These are phyloP conservation scores for Cheilosia impressa DNA, from an alignment of 2,888 invertebrate genomes.

Conservation along the genomic window DNA sequence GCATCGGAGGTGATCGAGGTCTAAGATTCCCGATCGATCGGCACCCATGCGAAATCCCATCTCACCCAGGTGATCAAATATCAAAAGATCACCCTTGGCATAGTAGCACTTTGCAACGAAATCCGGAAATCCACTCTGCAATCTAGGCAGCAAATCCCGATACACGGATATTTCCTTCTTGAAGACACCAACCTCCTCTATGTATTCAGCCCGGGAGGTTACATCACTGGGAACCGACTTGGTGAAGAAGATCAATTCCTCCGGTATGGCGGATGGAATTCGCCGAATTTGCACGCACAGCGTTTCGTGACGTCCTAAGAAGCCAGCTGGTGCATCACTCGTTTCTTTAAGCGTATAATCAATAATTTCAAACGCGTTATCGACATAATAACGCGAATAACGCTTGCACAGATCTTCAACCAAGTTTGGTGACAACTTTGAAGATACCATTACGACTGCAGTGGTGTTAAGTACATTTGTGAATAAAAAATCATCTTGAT, in stretches of 20 bases:
- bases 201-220: slow-evolving; percentile 84
- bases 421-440: slow-evolving; percentile 68
- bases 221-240: slow-evolving; percentile 86
- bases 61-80: slow-evolving; percentile 83
- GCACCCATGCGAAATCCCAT: slow-evolving; percentile 80
- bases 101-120: slow-evolving; percentile 83
- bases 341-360: slow-evolving; percentile 78
- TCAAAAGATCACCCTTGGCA: slow-evolving; percentile 81
- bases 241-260: slow-evolving; percentile 84
- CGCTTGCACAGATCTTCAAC: slow-evolving; percentile 78
- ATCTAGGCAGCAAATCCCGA: slow-evolving; percentile 82
- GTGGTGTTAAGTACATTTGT: not conserved
- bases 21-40: slow-evolving; percentile 79
- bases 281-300: slow-evolving; percentile 78
- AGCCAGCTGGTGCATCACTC: slow-evolving; percentile 80
- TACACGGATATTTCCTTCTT: slow-evolving; percentile 84
- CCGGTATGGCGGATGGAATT: slow-evolving; percentile 74
- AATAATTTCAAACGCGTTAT: slow-evolving; percentile 76
- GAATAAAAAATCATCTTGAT: not conserved
- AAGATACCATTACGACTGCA: slow-evolving; percentile 23
- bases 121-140: slow-evolving; percentile 79
- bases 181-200: slow-evolving; percentile 84
- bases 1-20: slow-evolving; percentile 82
- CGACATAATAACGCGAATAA: slow-evolving; percentile 68
- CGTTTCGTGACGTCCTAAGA: slow-evolving; percentile 80